Base-by-base conservation (phyloP, 1,140 invertebrate genomes). In the Carposina sasakii region DNA sequence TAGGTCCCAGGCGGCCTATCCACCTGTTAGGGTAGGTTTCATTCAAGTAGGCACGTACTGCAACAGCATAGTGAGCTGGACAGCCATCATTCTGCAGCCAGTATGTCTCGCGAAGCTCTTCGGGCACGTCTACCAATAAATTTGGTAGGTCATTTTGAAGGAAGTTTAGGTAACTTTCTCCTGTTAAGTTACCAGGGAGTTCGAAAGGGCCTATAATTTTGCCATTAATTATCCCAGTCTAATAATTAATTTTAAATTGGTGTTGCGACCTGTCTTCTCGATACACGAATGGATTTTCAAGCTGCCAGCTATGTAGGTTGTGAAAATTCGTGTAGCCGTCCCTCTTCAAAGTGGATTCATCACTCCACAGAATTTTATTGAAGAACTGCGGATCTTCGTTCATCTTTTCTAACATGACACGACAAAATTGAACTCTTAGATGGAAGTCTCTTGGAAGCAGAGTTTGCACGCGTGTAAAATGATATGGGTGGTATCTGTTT, bases 1-100 rank as follows among this genome's bases (percentile, higher is more conserved):
- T 54, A 12, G 54, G 49, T 15, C 57, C 49, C 20, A 39, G 39
- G 5, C 61, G 52, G 15, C 57, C 61, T 37, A 63, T 60, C 54
- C 56, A 63, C 41, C 56, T 45, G 1, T 21, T 9, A 10, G 57
- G 52, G 30, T 40, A 60, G 48, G 44, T 22, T n/a, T 49, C 3
- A 24, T 52, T 12, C 12, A 57, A 40, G 19, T 36, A 42, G 0
- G 46, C 49, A 42, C 49, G 37, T 9, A 59, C 56, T 44, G 6
- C 21, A 12, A 46, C 33, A 24, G 52, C 39, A 48, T 54, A 48
- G 39, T 16, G 19, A 41, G 37, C 31, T 15, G 31, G 31, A 15
- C 31, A 33, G 13, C 31, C 31, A 13, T 33, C 31, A 10, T 44
- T 9, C 12, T 44, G 42, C 3, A 30, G 15, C 42, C 42, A 44